phyloP scores from a whole-genome alignment of 2,797 vertebrate genomes.

The Anabacerthia variegaticeps region DNA sequence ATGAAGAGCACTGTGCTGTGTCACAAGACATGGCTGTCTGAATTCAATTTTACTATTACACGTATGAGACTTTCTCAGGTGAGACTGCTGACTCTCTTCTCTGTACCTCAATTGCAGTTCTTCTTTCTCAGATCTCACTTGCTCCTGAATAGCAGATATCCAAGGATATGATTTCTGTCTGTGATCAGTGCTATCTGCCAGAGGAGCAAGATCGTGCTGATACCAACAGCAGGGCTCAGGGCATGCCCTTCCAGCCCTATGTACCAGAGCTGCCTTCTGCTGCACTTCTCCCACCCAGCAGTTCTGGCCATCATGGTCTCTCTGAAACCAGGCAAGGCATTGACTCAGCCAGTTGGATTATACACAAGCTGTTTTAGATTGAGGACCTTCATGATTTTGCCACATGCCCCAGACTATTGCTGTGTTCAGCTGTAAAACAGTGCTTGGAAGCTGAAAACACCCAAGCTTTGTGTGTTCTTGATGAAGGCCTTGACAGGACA shows the following conservation, averaged over 20 bases:
- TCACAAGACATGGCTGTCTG: background rate
- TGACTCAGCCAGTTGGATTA: background rate
- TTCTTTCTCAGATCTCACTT: background rate
- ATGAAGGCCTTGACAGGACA: background rate
- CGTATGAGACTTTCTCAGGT: background rate
- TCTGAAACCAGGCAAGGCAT: background rate
- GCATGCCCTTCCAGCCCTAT: background rate
- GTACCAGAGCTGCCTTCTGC: background rate
- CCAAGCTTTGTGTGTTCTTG: background rate
- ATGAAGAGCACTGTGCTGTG: background rate
- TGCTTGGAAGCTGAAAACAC: background rate
- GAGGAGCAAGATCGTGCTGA: background rate
- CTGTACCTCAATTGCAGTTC: background rate
- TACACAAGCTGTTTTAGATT: background rate
- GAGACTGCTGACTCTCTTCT: background rate
- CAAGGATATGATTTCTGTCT: background rate
- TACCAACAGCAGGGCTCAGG: background rate
- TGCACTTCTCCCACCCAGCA: background rate
- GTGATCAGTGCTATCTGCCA: background rate
- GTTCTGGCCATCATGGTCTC: background rate
- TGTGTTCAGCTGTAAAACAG: background rate
- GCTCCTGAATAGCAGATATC: background rate
- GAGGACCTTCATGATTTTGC: background rate
- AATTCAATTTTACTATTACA: background rate
- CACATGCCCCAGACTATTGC: background rate